phyloP scores from a whole-genome alignment of 1,140 invertebrate species.

The Chlorops oryzae region DNA sequence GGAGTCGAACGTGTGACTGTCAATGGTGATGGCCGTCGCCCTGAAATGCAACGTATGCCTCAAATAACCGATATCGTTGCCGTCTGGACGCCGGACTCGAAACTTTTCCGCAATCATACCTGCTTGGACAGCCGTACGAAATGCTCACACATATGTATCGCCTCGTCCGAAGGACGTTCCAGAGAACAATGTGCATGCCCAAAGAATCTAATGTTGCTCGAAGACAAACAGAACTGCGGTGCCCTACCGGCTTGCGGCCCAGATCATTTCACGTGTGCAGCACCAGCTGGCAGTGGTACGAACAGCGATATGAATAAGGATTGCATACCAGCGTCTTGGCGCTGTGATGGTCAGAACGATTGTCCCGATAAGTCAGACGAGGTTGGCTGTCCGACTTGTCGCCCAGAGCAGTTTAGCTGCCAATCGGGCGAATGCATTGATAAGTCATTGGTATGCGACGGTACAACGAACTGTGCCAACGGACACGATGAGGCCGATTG shows the following conservation, averaged over 20 bases:
- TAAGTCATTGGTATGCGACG: constrained; percentile 64
- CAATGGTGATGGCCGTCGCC: constrained; percentile 49
- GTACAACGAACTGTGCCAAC: constrained; percentile 65
- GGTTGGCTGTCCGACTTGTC: constrained; percentile 61
- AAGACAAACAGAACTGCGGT: constrained; percentile 64
- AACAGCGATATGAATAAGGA: constrained; percentile 51
- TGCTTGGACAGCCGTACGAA: constrained; percentile 41
- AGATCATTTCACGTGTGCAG: constrained; percentile 70
- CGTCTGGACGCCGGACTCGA: constrained; percentile 48
- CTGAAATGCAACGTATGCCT: constrained; percentile 50
- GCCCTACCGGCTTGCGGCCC: constrained; percentile 66
- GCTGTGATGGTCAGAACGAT: constrained; percentile 52
- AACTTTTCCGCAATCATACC: constrained; percentile 39
- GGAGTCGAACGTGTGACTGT: constrained; percentile 52
- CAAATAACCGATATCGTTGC: constrained; percentile 59
- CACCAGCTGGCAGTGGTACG: constrained; percentile 28
- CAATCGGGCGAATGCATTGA: constrained; percentile 71
- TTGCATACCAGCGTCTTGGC: constrained; percentile 80
- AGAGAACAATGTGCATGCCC: constrained; percentile 70
- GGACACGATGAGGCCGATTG: constrained; percentile 60
- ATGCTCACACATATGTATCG: constrained; percentile 58
- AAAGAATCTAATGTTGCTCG: constrained; percentile 62
- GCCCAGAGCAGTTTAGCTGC: constrained; percentile 64
- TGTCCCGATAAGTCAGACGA: constrained; percentile 81
- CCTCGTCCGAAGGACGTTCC: constrained; percentile 53